Base-by-base conservation (phyloP, 2,797 vertebrate species). In the Phrynocephalus forsythii region DNA sequence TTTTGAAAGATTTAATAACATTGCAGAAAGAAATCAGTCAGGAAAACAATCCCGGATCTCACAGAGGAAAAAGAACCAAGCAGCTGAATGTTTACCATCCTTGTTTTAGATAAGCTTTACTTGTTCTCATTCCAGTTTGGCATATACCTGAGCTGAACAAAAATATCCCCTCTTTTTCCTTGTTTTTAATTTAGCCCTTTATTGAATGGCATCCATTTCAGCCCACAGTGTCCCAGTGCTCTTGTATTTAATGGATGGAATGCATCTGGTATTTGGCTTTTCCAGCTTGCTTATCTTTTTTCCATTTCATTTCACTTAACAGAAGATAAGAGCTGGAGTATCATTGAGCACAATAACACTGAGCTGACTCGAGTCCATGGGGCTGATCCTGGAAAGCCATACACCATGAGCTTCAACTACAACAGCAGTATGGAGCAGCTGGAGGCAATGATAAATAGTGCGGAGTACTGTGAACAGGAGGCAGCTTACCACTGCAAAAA, bases 311-410 rank as follows among this genome's bases (percentile, higher is more conserved):
- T 93, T 94, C 67, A 52, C 90, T 95, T 88, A 89, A 90, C 91
- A 99, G 98, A 98, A 88, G 98, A 99, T 91, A 98, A 98, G 94
- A 98, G 98, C 83, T 99, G 98, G 99, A 99, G 98, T 0, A 94
- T 97, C 1, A 90, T 99, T 88, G 93, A 95, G 28, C 99, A 99
- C 97, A 98, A 99, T 96, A 97, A 88, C 95, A 97, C 97, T 0
- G 95, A 97, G 68, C 93, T 98, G 1, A 97, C 97, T 18, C 94
- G 89, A 5, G 98, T 99, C 71, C 97, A 88, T 68, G 97, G 97
- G n/a, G 96, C 97, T 1, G 95, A 94, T 2, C 87, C 94, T 0
- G 94, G 95, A 88, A 97, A 96, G 56, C 98, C 98, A 0, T 97
- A 98, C 86, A 10, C 95, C 84, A 96, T 96, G 95, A 94, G 67